Base-by-base conservation (phyloP, 2,113 vertebrate species). In the Callionymus lyra region DNA sequence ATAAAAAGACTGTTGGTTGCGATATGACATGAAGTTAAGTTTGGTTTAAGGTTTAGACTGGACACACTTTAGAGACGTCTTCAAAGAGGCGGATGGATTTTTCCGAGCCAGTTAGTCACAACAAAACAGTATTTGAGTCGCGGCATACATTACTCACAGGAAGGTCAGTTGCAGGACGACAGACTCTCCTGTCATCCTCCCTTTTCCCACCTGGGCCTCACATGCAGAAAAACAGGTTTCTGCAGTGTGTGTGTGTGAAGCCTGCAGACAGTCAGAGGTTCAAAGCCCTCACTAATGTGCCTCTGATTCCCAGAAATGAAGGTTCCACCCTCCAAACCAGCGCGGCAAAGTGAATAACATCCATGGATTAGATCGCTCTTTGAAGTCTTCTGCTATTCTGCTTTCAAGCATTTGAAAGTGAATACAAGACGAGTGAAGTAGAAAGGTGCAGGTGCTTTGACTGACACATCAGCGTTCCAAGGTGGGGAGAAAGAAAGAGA, bases 101-200 rank as follows among this genome's bases (percentile, higher is more conserved):
- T 59, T 70, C 53, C 53, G 38, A 47, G 17, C 17, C 3, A 2
- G 34, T 79, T 76, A 82, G 59, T 78, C 76, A 84, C 48, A 44
- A 46, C 12, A 49, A 38, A 37, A 1, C 12, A 51, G 61, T 47
- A 50, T 59, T 40, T 12, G 31, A 58, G 49, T n/a, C 34, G 16
- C 3, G 2, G 32, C 41, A 46, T 32, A 46, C 37, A 59, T 36
- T 16, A 4, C 19, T 1, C 1, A 37, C 13, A 47, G 45, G 42
- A 35, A 63, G 71, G 71, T 74, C 57, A 63, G 12, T 35, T 17
- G 9, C 10, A 12, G 68, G 64, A 66, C 54, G 67, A 51, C 42
- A 33, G 13, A 49, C 45, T 48, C 56, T 60, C 47, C 57, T 17
- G 31, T 47, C 53, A 38, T 32, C 38, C 36, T 4, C 52, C 53